phyloP scores from a whole-genome alignment of 2,797 vertebrate genomes.

The Liparis tanakae region DNA sequence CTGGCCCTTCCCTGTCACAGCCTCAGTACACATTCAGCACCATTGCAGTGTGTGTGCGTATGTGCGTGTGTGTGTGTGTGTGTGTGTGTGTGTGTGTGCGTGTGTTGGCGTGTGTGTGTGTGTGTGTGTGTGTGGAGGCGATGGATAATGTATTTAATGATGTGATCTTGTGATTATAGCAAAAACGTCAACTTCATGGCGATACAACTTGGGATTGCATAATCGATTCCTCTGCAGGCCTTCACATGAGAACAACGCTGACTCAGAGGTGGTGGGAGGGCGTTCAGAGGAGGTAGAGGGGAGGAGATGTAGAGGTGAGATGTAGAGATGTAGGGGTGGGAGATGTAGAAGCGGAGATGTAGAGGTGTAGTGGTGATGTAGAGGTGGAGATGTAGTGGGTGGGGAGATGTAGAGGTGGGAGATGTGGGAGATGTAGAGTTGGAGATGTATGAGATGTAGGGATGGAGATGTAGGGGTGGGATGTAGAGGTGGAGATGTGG shows the following conservation, averaged over 20 bases:
- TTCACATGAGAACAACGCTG: conserved; percentile 84
- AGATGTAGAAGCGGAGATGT: too few species aligned
- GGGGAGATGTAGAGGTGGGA: too few species aligned
- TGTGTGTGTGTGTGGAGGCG: conserved; percentile 55
- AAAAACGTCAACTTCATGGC: conserved; percentile 69
- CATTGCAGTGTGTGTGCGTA: conserved; percentile 45
- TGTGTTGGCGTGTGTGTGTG: conserved; percentile 33
- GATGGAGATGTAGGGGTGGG: too few species aligned
- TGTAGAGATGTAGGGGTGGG: too few species aligned
- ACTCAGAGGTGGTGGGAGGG: conserved; percentile 66
- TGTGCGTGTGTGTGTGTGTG: conserved; percentile 30
- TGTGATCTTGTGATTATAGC: conserved; percentile 83
- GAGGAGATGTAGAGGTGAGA: too few species aligned
- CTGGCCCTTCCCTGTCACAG: conserved; percentile 2
- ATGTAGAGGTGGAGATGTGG: too few species aligned
- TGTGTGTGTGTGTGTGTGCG: conserved; percentile 41
- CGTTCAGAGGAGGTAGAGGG: too few species aligned
- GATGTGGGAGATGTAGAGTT: too few species aligned
- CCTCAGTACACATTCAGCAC: conserved; percentile 68
- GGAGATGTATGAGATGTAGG: too few species aligned
- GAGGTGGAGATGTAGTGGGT: too few species aligned
- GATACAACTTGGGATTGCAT: conserved; percentile 81
- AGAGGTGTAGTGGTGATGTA: too few species aligned
- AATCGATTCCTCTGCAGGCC: conserved; percentile 83
- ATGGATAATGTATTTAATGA: conserved; percentile 85